These are phyloP conservation scores for Tribolium castaneum DNA, from an alignment of 1,140 invertebrate genomes.

Conservation along the genomic window DNA sequence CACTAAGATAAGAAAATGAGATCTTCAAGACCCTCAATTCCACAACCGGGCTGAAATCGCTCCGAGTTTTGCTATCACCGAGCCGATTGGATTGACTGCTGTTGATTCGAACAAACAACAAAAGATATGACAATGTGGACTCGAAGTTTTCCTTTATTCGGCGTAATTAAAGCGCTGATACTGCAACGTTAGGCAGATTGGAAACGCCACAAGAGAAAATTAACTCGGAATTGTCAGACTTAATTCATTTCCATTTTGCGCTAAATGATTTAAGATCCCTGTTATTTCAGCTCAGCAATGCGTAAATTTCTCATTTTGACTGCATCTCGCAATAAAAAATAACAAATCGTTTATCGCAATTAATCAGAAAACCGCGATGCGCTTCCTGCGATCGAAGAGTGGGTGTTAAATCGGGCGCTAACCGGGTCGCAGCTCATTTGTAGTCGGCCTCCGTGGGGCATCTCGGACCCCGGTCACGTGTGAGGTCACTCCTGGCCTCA, in stretches of 20 bases:
- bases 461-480: conserved; percentile 8
- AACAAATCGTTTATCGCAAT: too few species aligned
- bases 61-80: conserved; percentile 7
- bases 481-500: conserved; percentile 27
- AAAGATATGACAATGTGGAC: conserved; percentile 8
- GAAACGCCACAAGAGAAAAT: not conserved
- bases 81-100: conserved; percentile 31
- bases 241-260: not conserved
- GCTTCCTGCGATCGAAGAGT: not conserved
- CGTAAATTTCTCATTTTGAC: not conserved
- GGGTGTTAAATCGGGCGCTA: conserved; percentile 31
- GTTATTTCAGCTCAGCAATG: not conserved
- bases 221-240: not conserved
- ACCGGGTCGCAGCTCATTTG: conserved; percentile 36
- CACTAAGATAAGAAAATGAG: conserved; percentile 33
- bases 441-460: not conserved
- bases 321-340: too few species aligned
- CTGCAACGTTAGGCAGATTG: not conserved
- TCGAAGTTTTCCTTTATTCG: not conserved
- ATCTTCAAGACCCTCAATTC: conserved; percentile 23
- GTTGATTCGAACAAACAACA: conserved; percentile 20
- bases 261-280: conserved; percentile 4
- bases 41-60: conserved; percentile 10
- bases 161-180: not conserved
- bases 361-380: too few species aligned